Base-by-base conservation (phyloP, 2,888 invertebrate genomes). In the Tetropium fuscum region DNA sequence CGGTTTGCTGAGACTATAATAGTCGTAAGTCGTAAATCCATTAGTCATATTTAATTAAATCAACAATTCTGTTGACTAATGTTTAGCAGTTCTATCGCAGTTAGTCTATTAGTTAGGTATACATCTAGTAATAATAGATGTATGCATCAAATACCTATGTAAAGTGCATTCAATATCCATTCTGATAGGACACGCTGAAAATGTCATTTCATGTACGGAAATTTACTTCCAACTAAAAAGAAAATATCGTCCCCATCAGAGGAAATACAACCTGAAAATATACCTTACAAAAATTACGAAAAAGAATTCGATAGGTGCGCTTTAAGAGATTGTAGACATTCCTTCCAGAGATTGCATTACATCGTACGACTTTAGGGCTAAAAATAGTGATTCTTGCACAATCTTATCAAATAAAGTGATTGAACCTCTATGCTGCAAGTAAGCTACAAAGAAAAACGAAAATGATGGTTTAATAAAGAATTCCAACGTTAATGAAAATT, bases 291-390 rank as follows among this genome's bases (percentile, higher is more conserved):
- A 30, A 34, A 30, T 18, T 34, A 36, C 48, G 22, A 19, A 32
- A 36, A 27, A 22, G 38, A 51, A 64, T 60, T 69, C 56, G 56
- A 65, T 64, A 57, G 63, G 58, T 60, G 58, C n/a, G n/a, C 49
- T 63, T 66, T 49, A 53, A 44, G 65, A 72, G 70, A 72, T 71
- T 71, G 71, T 64, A 65, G 65, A 69, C 68, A 74, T 69, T 69
- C 68, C 67, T 68, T 63, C 63, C 60, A 66, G 56, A 43, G 70
- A 72, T 71, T 72, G 69, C 68, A 71, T 73, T 71, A 66, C 65
- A 43, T 67, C 65, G 68, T 68, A 68, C 67, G 68, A 64, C 69
- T 64, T 61, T 66, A 61, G 58, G 64, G 62, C 63, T 60, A 51
- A 53, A 53, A 57, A 56, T 53, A 54, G 53, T 47, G 32, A 51